These are phyloP conservation scores for Ichneumon xanthorius DNA, from an alignment of 2,888 invertebrate species.

Conservation along the genomic window DNA sequence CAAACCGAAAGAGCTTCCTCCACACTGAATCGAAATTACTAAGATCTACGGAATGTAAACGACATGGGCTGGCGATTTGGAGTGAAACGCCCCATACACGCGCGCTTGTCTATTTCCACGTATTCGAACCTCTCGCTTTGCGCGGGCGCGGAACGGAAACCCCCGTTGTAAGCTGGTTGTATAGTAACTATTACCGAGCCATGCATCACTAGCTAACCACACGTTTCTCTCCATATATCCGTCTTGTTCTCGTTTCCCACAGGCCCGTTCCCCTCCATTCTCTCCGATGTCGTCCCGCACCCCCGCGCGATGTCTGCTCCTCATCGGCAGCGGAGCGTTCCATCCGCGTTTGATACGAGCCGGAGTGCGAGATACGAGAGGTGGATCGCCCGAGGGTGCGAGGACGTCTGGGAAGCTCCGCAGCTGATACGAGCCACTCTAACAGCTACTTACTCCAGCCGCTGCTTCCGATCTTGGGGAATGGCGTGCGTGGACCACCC, in stretches of 20 bases:
- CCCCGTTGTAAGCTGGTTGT: slow-evolving; percentile 84
- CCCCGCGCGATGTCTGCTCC: background rate
- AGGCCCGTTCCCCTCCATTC: background rate
- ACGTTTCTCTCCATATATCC: slow-evolving; percentile 73
- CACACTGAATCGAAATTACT: too few species aligned
- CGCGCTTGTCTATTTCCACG: background rate
- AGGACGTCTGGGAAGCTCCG: slow-evolving; percentile 80
- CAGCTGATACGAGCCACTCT: slow-evolving; percentile 78
- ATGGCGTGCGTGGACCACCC: slow-evolving; percentile 80
- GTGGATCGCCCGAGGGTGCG: slow-evolving; percentile 82
- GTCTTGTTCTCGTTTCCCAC: slow-evolving; percentile 61
- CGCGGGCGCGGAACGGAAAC: slow-evolving; percentile 77
- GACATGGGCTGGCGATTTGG: too few species aligned
- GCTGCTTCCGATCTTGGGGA: slow-evolving; percentile 42
- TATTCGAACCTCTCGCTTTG: slow-evolving; percentile 14
- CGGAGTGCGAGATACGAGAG: slow-evolving; percentile 72
- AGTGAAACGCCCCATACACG: too few species aligned
- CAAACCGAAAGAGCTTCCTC: too few species aligned
- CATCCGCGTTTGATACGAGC: slow-evolving; percentile 13
- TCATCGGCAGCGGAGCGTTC: background rate
- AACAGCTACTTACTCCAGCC: slow-evolving; percentile 9
- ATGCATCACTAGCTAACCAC: slow-evolving; percentile 84
- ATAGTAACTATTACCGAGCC: slow-evolving; percentile 84
- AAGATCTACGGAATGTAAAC: too few species aligned
- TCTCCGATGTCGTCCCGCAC: background rate